Evolutionary conservation across 2,888 invertebrate genomes (phyloP).

Genomic region (Drosophila mercatorum): DNA sequence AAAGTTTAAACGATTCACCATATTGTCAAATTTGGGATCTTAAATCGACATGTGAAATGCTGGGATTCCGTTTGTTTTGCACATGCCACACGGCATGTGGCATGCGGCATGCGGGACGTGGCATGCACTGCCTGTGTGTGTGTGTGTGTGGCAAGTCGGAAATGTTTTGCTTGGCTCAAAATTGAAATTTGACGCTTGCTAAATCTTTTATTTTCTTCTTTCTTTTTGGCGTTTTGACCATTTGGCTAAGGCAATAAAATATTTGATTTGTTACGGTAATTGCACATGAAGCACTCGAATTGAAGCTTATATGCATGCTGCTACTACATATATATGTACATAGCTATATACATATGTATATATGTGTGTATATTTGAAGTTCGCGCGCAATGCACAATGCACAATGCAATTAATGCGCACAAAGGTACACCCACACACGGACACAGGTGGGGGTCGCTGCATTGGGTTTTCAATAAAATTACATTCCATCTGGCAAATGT

Average conservation of each 20-base stretch:
- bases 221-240: conserved; percentile 21
- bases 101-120: conserved; percentile 24
- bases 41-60: conserved; percentile 38
- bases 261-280: conserved; percentile 77
- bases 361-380: background rate
- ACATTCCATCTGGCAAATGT: conserved; percentile 29
- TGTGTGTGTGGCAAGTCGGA: conserved; percentile 15
- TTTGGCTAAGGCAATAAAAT: conserved; percentile 69
- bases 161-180: conserved; percentile 46
- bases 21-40: conserved; percentile 48
- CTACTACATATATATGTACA: background rate
- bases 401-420: conserved; percentile 46
- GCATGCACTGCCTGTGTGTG: background rate
- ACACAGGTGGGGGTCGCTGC: background rate
- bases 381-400: conserved; percentile 41
- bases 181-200: conserved; percentile 49
- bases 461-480: conserved; percentile 47
- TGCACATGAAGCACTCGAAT: conserved; percentile 58
- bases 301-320: conserved; percentile 3
- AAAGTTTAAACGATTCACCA: conserved; percentile 48
- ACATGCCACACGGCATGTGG: conserved; percentile 31
- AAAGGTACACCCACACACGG: background rate
- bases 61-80: conserved; percentile 26
- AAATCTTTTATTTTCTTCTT: conserved; percentile 26
- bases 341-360: too few relatives aligned